A percentile compares a stretch with the other conserved stretches of the same genome.
These are phyloP conservation scores for Leiothrix lutea DNA, from an alignment of 2,113 vertebrate species.

Conservation along the genomic window DNA sequence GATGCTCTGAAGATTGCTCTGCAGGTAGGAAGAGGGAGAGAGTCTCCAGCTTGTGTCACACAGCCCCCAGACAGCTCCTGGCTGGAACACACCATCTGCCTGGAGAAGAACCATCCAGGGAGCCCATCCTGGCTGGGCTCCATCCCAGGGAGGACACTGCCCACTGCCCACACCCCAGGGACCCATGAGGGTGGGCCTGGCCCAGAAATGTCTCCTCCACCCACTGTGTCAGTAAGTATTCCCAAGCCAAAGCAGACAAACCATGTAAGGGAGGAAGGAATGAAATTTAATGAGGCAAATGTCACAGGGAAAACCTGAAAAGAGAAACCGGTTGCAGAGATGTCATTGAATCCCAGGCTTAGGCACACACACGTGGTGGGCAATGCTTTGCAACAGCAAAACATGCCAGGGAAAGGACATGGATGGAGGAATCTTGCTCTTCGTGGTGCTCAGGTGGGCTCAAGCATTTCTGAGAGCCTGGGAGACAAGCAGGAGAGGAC, in stretches of 20 bases:
- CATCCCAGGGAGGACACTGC: background rate
- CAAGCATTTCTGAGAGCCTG: background rate
- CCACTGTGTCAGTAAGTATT: accelerated
- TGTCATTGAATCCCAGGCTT: background rate
- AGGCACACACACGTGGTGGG: background rate
- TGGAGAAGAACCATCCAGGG: background rate
- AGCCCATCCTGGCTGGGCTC: background rate
- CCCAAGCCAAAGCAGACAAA: background rate
- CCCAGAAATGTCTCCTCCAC: background rate
- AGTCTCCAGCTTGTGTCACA: background rate
- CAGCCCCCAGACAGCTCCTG: background rate
- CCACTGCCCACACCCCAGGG: background rate
- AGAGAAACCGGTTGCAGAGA: background rate
- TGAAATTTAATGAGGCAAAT: constrained; percentile 11
- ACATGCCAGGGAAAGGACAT: background rate
- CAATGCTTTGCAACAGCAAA: background rate
- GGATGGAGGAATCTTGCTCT: background rate
- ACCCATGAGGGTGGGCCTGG: background rate
- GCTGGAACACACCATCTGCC: background rate
- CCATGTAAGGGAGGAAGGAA: background rate
- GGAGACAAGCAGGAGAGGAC: background rate
- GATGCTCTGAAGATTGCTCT: background rate
- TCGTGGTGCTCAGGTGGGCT: background rate
- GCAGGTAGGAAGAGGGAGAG: background rate
- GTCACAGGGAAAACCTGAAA: background rate